Conservation (phyloP, 2,113 vertebrate species). For the mouse (Mus musculus) region GRCm39 chr6:142273501-142274000, state of each 20-base stretch:
- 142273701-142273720: neutral
- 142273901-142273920: neutral
- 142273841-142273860: neutral
- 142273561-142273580: neutral
- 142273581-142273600: neutral
- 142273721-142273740: neutral
- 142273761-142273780: too few species aligned
- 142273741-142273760: neutral
- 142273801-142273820: neutral
- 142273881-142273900: neutral
- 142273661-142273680: neutral
- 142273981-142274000: neutral
- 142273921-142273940: neutral
- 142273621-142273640: accelerated
- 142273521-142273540: neutral
- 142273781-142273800: accelerated
- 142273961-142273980: neutral
- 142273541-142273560: neutral
- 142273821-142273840: neutral
- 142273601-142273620: neutral
- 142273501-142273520: neutral
- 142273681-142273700: neutral
- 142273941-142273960: neutral
- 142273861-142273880: neutral
- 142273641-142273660: accelerated